A percentile compares a stretch with the other conserved stretches of the same genome.
Evolutionary conservation across 1,140 invertebrate genomes (phyloP).

Genomic region (Conopomorpha cramerella): DNA sequence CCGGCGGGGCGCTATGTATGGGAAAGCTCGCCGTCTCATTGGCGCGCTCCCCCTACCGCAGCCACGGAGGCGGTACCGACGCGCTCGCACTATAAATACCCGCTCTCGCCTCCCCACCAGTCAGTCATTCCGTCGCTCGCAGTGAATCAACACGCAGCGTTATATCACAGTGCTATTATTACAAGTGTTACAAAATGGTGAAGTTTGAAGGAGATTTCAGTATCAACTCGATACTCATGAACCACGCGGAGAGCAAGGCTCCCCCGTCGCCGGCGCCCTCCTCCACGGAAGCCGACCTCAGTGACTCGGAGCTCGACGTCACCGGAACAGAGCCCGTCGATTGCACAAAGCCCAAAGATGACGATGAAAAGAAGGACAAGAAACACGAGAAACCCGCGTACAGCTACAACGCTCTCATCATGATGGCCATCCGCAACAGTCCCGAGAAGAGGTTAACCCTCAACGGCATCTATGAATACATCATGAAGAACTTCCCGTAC

Average conservation of each 20-base stretch:
- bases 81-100: slow-evolving; percentile 23
- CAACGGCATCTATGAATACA: slow-evolving; percentile 99
- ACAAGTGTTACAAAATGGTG: slow-evolving; percentile 40
- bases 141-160: slow-evolving; percentile 24
- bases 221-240: slow-evolving; percentile 53
- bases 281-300: slow-evolving; percentile 29
- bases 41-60: slow-evolving; percentile 12
- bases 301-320: slow-evolving; percentile 76
- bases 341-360: slow-evolving; percentile 61
- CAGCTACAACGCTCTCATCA: slow-evolving; percentile 98
- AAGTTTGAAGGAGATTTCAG: slow-evolving; percentile 57
- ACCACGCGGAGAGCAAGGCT: slow-evolving; percentile 25
- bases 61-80: slow-evolving; percentile 22
- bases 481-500: slow-evolving; percentile 98
- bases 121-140: slow-evolving; percentile 34
- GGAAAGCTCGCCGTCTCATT: slow-evolving; percentile 30
- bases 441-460: slow-evolving; percentile 93
- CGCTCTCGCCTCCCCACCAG: slow-evolving; percentile 37
- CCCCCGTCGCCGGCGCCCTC: slow-evolving; percentile 34
- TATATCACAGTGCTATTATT: slow-evolving; percentile 7
- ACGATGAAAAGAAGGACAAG: slow-evolving; percentile 61
- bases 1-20: slow-evolving; percentile 26
- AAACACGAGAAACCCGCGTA: slow-evolving; percentile 92
- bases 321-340: slow-evolving; percentile 74
- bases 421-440: slow-evolving; percentile 98